Percentiles rank a stretch among this genome's conserved stretches.
phyloP scores from a whole-genome alignment of 1,140 invertebrate genomes.

The Bombus haemorrhoidalis region DNA sequence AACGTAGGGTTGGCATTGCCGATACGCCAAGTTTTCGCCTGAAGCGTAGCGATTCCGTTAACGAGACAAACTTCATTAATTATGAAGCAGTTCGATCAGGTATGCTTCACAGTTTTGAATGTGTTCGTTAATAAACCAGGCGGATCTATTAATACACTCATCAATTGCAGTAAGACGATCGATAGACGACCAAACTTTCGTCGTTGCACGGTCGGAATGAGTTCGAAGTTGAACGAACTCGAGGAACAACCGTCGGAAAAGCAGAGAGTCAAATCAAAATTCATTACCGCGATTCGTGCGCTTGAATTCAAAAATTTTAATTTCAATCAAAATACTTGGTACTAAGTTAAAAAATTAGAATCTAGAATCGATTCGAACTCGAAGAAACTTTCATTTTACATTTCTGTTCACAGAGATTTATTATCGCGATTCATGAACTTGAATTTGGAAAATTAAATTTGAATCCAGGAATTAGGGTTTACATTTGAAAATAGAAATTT shows the following conservation, averaged over 20 bases:
- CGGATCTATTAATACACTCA: conserved; percentile 49
- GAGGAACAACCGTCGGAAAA: not conserved
- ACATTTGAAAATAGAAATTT: no score
- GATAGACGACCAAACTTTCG: conserved; percentile 27
- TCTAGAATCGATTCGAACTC: no score
- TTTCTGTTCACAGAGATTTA: not conserved
- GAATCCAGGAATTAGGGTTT: no score
- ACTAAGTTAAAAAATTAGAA: no score
- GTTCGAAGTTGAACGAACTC: conserved; percentile 27
- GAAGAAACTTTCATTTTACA: no score
- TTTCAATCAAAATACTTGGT: not conserved
- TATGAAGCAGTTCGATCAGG: conserved; percentile 45
- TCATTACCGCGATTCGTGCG: not conserved
- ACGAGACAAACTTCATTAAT: conserved; percentile 51
- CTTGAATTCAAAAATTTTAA: not conserved
- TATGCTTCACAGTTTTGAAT: conserved; percentile 10
- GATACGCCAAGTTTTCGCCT: conserved; percentile 8
- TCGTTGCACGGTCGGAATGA: not conserved
- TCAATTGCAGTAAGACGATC: conserved; percentile 38
- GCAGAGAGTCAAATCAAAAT: not conserved
- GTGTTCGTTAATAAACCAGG: conserved; percentile 30
- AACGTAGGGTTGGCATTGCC: not conserved
- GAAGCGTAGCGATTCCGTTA: conserved; percentile 9
- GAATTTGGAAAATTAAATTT: not conserved
- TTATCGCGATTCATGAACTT: not conserved